Evolutionary conservation across 2,113 vertebrate genomes (phyloP).

Genomic region (Dipodomys stephensi): DNA sequence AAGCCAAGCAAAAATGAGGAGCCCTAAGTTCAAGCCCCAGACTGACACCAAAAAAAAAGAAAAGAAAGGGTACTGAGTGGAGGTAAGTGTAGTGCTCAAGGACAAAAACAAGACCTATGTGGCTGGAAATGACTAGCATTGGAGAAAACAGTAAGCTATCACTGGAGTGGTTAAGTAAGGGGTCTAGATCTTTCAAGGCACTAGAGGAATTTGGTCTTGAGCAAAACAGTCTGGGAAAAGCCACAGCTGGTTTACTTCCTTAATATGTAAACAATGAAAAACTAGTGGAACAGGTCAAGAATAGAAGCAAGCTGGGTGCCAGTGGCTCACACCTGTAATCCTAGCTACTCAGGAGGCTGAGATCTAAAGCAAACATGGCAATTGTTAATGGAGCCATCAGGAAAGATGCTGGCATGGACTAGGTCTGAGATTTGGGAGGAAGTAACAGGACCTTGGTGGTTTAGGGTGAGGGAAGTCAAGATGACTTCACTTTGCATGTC

Average conservation of each 20-base stretch:
- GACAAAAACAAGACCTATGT: not conserved
- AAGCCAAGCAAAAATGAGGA: too few species aligned
- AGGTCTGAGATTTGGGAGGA: not conserved
- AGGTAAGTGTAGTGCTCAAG: not conserved
- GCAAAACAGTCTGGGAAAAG: not conserved
- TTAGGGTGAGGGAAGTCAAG: not conserved
- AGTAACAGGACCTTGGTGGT: not conserved
- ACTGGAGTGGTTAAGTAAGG: not conserved
- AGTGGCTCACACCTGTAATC: too few species aligned
- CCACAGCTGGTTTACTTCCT: not conserved
- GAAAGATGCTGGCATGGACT: not conserved
- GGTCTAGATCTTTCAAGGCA: not conserved
- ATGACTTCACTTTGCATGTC: not conserved
- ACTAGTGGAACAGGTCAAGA: not conserved
- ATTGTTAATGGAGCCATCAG: not conserved
- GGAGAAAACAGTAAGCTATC: not conserved
- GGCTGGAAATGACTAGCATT: slow-evolving; percentile 8
- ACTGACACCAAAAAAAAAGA: too few species aligned
- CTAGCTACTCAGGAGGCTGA: too few species aligned
- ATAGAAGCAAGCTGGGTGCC: not conserved
- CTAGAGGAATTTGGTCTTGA: not conserved
- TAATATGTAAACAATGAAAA: not conserved
- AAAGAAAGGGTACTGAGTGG: not conserved
- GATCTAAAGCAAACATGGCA: not conserved
- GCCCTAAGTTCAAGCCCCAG: too few species aligned